Base-by-base conservation (phyloP, 2,888 invertebrate genomes). In the Melitaea athalia region DNA sequence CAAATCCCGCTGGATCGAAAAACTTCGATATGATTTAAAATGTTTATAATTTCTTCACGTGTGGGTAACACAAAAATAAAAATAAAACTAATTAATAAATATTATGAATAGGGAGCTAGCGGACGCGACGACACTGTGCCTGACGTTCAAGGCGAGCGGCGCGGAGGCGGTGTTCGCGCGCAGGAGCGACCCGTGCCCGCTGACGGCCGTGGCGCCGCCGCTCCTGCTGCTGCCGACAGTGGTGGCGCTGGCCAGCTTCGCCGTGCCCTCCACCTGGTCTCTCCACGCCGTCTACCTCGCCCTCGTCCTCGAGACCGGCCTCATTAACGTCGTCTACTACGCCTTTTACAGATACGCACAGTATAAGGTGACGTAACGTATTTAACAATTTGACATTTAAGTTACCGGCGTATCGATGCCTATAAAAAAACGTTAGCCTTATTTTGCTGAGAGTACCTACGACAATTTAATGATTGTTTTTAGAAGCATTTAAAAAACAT, bases 201-300 rank as follows among this genome's bases (percentile, higher is more conserved):
- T 90, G 63, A 84, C 88, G 8, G 81, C 86, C 47, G 83, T 83
- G 14, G 84, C 85, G 8, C 91, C 93, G 4, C 89, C 92, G n/a
- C 81, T 93, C 71, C 80, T 91, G 75, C 83, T 92, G 63, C 77
- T 92, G 62, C 91, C 93, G 14, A 87, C 93, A 0, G 88, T 93
- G 69, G 77, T 86, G 31, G 79, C 82, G 63, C 81, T 91, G 53
- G 84, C 85, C 57, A 81, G 80, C 76, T 88, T 90, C 76, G 87
- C 89, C 14, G 84, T 86, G 49, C 91, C 89, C 1, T 79, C 82
- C 38, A 79, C 84, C n/a, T 85, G 83, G 83, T 78, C 87, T 12
- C 78, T 88, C 24, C 84, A 87, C 69, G 85, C 85, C 5, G 81
- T 87, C 47, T 91, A 90, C 79, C 81, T 89, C 61, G 84, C 85